Conservation (phyloP, 2,888 invertebrate species). For the Cosmorhoe ocellata region DNA sequence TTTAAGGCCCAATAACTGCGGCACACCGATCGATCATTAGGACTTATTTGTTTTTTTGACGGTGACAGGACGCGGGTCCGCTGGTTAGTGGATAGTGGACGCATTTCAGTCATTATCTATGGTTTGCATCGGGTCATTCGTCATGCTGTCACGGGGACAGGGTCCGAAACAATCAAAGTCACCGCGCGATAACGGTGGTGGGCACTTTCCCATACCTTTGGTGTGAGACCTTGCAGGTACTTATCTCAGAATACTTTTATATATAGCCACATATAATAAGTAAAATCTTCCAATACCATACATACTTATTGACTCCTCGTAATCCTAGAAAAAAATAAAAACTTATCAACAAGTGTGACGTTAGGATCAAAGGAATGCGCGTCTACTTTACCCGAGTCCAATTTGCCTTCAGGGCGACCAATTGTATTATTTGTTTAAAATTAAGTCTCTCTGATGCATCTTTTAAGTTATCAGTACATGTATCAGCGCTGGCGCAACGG, state of each 20-base stretch:
- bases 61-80: conserved; percentile 62
- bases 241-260: too few relatives aligned
- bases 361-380: too few relatives aligned
- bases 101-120: conserved; percentile 52
- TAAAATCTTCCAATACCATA: too few relatives aligned
- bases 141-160: conserved; percentile 78
- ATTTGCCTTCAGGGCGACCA: too few relatives aligned
- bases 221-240: conserved; percentile 16
- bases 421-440: conserved; percentile 33
- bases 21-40: conserved; percentile 78
- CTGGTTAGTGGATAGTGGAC: conserved; percentile 11
- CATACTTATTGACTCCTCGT: too few relatives aligned
- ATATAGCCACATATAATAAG: too few relatives aligned
- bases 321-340: too few relatives aligned
- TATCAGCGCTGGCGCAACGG: conserved; percentile 47
- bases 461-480: conserved; percentile 45
- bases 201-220: conserved; percentile 41
- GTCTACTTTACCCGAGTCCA: too few relatives aligned
- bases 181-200: conserved; percentile 73
- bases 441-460: conserved; percentile 40
- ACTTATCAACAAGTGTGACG: too few relatives aligned
- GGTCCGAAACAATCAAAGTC: conserved; percentile 75
- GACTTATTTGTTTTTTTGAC: conserved; percentile 78
- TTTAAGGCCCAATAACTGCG: conserved; percentile 71
- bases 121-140: conserved; percentile 75